Conservation (phyloP, 2,113 vertebrate species). For the Cynocephalus volans region DNA sequence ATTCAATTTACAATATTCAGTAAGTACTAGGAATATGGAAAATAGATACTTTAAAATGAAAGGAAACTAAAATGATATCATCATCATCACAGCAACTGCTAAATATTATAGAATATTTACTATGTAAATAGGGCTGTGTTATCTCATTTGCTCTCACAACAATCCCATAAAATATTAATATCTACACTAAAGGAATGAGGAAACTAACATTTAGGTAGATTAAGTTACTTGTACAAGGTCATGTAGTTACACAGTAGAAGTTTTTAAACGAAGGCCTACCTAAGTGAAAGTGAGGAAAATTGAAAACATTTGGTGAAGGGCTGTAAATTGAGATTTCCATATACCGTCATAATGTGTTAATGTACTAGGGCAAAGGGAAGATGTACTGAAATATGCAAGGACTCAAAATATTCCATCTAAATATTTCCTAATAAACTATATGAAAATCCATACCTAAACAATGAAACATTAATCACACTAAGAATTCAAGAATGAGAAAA, state of each 20-base stretch:
- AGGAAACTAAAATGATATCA: background rate
- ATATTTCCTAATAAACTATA: slow-evolving; percentile 19
- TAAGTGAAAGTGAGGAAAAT: background rate
- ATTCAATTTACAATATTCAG: slow-evolving; percentile 20
- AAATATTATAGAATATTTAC: background rate
- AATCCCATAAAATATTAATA: background rate
- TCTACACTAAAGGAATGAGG: background rate
- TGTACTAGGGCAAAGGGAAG: background rate
- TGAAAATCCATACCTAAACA: background rate
- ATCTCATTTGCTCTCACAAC: slow-evolving; percentile 10
- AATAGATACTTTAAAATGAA: background rate
- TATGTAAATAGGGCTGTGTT: background rate
- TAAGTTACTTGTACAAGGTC: slow-evolving; percentile 27
- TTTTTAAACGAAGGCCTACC: slow-evolving; percentile 21
- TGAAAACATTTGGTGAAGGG: background rate
- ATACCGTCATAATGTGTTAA: background rate
- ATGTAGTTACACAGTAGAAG: background rate
- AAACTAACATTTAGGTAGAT: slow-evolving; percentile 11
- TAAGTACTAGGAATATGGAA: slow-evolving; percentile 18
- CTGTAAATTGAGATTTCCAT: background rate
- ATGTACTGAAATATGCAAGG: background rate
- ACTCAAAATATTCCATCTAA: background rate
- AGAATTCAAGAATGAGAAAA: slow-evolving; percentile 46
- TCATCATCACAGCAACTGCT: background rate
- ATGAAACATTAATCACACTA: slow-evolving; percentile 9